Base-by-base conservation (phyloP, 2,113 vertebrate genomes). In the Hyperoodon ampullatus region DNA sequence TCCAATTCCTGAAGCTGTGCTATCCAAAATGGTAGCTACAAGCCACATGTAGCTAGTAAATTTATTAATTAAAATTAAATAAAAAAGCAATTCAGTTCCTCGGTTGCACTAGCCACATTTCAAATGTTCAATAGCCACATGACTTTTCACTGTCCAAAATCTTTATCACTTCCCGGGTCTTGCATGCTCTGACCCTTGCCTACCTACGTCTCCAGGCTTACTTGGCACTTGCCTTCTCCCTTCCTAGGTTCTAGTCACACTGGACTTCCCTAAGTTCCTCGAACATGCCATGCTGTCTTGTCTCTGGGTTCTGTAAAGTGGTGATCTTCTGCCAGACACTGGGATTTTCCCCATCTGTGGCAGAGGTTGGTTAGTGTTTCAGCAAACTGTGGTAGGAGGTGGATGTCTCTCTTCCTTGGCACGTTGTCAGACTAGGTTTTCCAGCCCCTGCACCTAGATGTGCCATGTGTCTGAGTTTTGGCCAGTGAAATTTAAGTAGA, bases 291-390 rank as follows among this genome's bases (percentile, higher is more conserved):
- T 72, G 19, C 21, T 68, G 0, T 84, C 86, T 71, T 18, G 8
- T 86, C 60, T 75, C 60, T 26, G 89, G 39, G 15, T 94, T 96
- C 78, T 88, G 19, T 19, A 55, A 5, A 70, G 42, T 47, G 24
- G 8, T 66, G 19, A 71, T 93, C 39, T 66, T 33, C 84, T 82
- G 39, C 50, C 71, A 82, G 15, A 93, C 44, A 86, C n/a, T 74
- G 47, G 33, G n/a, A 44, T 30, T 89, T 21, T 81, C 65, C 30
- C 47, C 50, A 33, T 44, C 15, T 92, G 80, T 70, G 50, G 53
- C 77, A 94, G 61, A 88, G 30, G 80, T 30, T 55, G n/a, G 23
- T 47, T 78, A n/a, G 9, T n/a, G 84, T 91, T 97, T 74, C 61
- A 70, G 24, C 50, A 95, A 89, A 71, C 24, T 78, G 30, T 35